These are phyloP conservation scores for Formica aserva DNA, from an alignment of 2,888 invertebrate species.

Conservation along the genomic window DNA sequence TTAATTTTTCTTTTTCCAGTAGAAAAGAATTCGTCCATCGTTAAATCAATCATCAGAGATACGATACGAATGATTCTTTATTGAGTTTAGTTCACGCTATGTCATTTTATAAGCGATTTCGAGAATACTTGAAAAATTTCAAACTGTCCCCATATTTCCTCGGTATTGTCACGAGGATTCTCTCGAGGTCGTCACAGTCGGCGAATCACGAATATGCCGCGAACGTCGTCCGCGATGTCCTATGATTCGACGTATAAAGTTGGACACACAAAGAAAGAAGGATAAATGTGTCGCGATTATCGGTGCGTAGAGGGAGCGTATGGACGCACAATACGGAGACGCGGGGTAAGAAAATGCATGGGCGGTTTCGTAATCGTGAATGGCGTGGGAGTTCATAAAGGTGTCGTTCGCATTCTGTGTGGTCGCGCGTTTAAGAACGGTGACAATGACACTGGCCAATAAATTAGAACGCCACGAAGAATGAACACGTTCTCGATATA, in stretches of 20 bases:
- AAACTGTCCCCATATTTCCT: slow-evolving; percentile 32
- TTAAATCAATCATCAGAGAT: neutral
- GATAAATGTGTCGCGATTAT: slow-evolving; percentile 48
- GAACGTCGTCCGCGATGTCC: slow-evolving; percentile 34
- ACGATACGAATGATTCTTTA: neutral
- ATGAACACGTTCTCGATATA: slow-evolving; percentile 70
- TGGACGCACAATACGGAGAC: slow-evolving; percentile 5
- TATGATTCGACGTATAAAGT: slow-evolving; percentile 7
- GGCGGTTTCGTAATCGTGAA: slow-evolving; percentile 71
- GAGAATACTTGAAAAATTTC: neutral
- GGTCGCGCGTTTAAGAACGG: slow-evolving; percentile 69
- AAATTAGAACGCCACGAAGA: slow-evolving; percentile 76
- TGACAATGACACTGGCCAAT: slow-evolving; percentile 77
- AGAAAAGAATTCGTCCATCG: neutral
- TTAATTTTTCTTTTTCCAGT: neutral
- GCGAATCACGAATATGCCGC: slow-evolving; percentile 30
- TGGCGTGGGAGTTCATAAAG: slow-evolving; percentile 79
- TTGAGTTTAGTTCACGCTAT: neutral
- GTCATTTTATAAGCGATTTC: neutral
- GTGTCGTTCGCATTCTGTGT: slow-evolving; percentile 75
- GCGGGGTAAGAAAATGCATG: slow-evolving; percentile 51
- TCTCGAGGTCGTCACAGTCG: slow-evolving; percentile 46
- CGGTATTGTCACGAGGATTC: slow-evolving; percentile 26
- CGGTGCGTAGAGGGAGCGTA: neutral
- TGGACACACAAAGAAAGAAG: slow-evolving; percentile 28